Evolutionary conservation across 1,140 invertebrate genomes (phyloP).

Genomic region (Coptotermes formosanus): DNA sequence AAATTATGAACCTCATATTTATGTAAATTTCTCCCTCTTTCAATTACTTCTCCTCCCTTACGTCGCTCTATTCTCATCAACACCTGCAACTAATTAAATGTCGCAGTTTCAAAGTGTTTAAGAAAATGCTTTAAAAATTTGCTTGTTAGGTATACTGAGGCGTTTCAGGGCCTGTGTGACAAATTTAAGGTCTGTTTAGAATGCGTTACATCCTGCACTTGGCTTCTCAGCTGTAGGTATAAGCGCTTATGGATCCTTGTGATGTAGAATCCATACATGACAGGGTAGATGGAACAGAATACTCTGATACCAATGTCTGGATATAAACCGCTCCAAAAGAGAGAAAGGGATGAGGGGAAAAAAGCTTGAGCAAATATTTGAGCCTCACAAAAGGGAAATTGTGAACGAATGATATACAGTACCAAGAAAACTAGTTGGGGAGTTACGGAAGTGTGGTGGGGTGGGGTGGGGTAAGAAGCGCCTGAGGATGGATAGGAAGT

Average conservation of each 20-base stretch:
- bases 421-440: background rate
- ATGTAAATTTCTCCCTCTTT: too few relatives aligned
- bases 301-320: background rate
- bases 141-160: too few relatives aligned
- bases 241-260: background rate
- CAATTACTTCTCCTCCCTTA: too few relatives aligned
- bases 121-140: too few relatives aligned
- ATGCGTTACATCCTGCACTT: too few relatives aligned
- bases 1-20: too few relatives aligned
- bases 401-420: slow-evolving; percentile 8
- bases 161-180: too few relatives aligned
- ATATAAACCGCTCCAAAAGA: background rate
- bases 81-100: too few relatives aligned
- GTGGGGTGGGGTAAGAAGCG: background rate
- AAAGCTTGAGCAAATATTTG: slow-evolving; percentile 16
- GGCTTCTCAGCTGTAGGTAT: too few relatives aligned
- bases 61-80: too few relatives aligned
- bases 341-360: background rate
- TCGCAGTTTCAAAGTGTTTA: too few relatives aligned
- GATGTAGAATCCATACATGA: background rate
- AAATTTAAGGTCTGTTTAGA: too few relatives aligned
- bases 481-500: slow-evolving; percentile 5
- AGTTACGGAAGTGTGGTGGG: background rate
- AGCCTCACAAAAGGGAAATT: slow-evolving; percentile 15
- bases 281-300: background rate